phyloP scores from a whole-genome alignment of 2,888 invertebrate species.

The Lasioglossum lativentre region DNA sequence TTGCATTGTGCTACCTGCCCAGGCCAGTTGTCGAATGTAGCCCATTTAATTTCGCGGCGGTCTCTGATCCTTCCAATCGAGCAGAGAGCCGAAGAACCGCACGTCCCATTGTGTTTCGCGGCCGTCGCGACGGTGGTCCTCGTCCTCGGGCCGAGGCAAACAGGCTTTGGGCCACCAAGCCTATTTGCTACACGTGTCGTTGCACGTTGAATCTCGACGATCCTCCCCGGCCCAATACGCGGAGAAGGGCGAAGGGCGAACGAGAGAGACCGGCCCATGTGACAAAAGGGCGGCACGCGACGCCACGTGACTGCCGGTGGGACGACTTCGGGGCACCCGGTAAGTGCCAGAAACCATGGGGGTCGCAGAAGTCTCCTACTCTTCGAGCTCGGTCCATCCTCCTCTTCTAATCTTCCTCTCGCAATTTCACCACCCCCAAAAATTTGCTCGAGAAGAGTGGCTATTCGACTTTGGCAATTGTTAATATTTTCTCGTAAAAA shows the following conservation, averaged over 20 bases:
- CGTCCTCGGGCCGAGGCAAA: conserved; percentile 64
- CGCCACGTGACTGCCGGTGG: conserved; percentile 73
- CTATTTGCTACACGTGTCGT: conserved; percentile 82
- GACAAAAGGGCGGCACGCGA: conserved; percentile 73
- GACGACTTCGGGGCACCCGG: conserved; percentile 62
- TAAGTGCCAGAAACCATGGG: conserved; percentile 74
- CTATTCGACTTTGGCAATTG: neutral
- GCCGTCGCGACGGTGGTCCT: conserved; percentile 49
- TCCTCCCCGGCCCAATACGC: conserved; percentile 48
- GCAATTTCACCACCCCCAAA: neutral
- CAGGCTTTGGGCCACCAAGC: conserved; percentile 79
- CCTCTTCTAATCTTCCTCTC: neutral
- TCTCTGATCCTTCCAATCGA: conserved; percentile 45
- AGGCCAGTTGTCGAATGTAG: conserved; percentile 12
- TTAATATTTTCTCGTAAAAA: neutral
- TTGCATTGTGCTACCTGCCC: neutral
- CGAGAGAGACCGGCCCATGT: conserved; percentile 29
- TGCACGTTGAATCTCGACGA: conserved; percentile 73
- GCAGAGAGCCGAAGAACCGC: conserved; percentile 30
- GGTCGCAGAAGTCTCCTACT: conserved; percentile 35
- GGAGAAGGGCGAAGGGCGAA: conserved; percentile 1
- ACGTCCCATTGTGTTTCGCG: conserved; percentile 25
- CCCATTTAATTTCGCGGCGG: conserved; percentile 30
- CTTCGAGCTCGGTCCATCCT: neutral
- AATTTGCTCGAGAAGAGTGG: neutral